phyloP scores from a whole-genome alignment of 2,888 invertebrate genomes.

The Dasysyrphus albostriatus region DNA sequence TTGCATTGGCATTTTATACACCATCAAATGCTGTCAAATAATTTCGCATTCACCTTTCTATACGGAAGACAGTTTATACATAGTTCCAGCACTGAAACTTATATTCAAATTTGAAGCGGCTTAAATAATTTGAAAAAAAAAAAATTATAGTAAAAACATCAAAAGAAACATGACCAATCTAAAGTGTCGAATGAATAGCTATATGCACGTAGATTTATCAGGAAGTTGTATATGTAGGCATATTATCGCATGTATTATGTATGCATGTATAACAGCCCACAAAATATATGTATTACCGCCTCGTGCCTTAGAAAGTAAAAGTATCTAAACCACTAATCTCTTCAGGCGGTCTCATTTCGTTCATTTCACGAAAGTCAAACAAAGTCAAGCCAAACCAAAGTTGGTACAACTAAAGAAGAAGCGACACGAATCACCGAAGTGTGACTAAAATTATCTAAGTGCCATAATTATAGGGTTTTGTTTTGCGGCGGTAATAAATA shows the following conservation, averaged over 20 bases:
- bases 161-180: slow-evolving; percentile 28
- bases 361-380: slow-evolving; percentile 65
- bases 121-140: neutral
- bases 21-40: neutral
- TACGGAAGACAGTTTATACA: slow-evolving; percentile 55
- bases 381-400: slow-evolving; percentile 28
- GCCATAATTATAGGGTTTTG: slow-evolving; percentile 71
- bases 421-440: slow-evolving; percentile 61
- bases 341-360: slow-evolving; percentile 46
- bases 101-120: slow-evolving; percentile 62
- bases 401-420: slow-evolving; percentile 35
- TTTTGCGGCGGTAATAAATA: neutral
- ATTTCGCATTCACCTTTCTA: slow-evolving; percentile 58
- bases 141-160: neutral
- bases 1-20: slow-evolving; percentile 15
- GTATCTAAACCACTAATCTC: slow-evolving; percentile 55
- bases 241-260: slow-evolving; percentile 31
- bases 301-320: slow-evolving; percentile 70
- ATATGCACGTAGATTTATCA: neutral
- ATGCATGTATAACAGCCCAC: slow-evolving; percentile 38
- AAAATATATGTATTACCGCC: slow-evolving; percentile 37
- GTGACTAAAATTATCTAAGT: slow-evolving; percentile 75
- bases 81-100: slow-evolving; percentile 6
- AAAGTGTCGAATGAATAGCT: slow-evolving; percentile 54
- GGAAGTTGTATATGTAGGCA: slow-evolving; percentile 67